Evolutionary conservation across 2,797 vertebrate species (phyloP), one percentile per base, ranked within the genome.

Genomic region (Gymnothorax javanicus): DNA sequence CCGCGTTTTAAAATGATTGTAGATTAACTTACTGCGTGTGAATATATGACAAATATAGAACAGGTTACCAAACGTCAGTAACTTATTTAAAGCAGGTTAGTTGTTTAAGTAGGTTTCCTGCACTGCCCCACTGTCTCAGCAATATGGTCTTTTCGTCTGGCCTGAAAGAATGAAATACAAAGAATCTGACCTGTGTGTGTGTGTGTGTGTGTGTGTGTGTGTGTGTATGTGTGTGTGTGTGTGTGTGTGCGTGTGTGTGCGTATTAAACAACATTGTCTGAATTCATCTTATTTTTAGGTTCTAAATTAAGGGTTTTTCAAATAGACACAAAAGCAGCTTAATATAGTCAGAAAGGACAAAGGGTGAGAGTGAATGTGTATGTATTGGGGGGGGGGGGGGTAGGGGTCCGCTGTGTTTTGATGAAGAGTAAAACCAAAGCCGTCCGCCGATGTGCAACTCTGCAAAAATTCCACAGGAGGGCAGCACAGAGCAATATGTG

Each of bases 401-500:
- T 43, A 43, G 33, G 12, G 73, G 23, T 20, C 4, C 5, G 20
- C 69, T 73, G 12, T 71, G 13, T 9, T 82, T 82, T 52, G 6
- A 52, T 11, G 20, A 56, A 54, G 43, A 8, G 50, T 12, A 82
- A 82, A 57, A 25, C 2, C 4, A 54, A 15, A 52, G 82, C 67
- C 52, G 58, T 59, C 62, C 56, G 69, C 69, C 82, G 43, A 84
- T 17, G 11, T 84, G 86, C 67, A 83, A 17, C 59, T 83, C 23
- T 50, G 25, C 43, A 59, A 20, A 43, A 27, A 27, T 17, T 84
- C 82, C 86, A 43, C 86, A 84, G 67, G 86, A 69, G 17, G 67
- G 86, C 69, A 82, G 69, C 82, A 64, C 54, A 58, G 86, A 84
- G 82, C 84, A 57, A 75, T 54, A 23, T 8, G 64, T 84, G 2